Evolutionary conservation across 2,888 invertebrate species (phyloP).

Genomic region (Fragum fragum): DNA sequence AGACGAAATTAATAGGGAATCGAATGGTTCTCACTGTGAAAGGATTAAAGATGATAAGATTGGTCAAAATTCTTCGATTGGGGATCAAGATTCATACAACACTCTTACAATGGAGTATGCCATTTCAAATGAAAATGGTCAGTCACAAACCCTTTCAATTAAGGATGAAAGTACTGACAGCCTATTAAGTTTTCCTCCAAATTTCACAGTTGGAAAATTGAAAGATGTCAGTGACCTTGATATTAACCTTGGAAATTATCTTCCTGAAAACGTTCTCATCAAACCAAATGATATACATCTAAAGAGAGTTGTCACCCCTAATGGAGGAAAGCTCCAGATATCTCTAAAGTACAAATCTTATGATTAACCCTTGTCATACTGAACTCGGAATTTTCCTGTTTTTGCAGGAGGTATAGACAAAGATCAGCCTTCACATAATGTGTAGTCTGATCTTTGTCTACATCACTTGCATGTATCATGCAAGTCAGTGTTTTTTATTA

Average conservation of each 20-base stretch:
- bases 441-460: too few species aligned
- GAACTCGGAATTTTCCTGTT: too few species aligned
- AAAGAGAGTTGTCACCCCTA: slow-evolving; percentile 43
- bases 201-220: slow-evolving; percentile 29
- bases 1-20: too few species aligned
- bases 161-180: slow-evolving; percentile 40
- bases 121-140: slow-evolving; percentile 31
- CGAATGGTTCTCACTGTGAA: too few species aligned
- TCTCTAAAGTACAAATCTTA: slow-evolving; percentile 29
- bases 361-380: too few species aligned
- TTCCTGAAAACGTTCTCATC: slow-evolving; percentile 50
- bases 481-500: too few species aligned
- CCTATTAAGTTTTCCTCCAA: slow-evolving; percentile 36
- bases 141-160: slow-evolving; percentile 32
- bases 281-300: slow-evolving; percentile 44
- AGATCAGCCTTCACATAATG: too few species aligned
- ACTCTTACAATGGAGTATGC: slow-evolving; percentile 36
- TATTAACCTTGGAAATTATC: slow-evolving; percentile 52
- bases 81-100: background rate
- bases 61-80: too few species aligned
- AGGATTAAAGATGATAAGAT: too few species aligned
- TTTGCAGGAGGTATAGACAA: too few species aligned
- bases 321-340: slow-evolving; percentile 52
- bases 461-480: too few species aligned
- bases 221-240: slow-evolving; percentile 45